Evolutionary conservation across 1,140 invertebrate genomes (phyloP), one percentile per base, ranked within the genome.

Genomic region (Drosophila subobscura): DNA sequence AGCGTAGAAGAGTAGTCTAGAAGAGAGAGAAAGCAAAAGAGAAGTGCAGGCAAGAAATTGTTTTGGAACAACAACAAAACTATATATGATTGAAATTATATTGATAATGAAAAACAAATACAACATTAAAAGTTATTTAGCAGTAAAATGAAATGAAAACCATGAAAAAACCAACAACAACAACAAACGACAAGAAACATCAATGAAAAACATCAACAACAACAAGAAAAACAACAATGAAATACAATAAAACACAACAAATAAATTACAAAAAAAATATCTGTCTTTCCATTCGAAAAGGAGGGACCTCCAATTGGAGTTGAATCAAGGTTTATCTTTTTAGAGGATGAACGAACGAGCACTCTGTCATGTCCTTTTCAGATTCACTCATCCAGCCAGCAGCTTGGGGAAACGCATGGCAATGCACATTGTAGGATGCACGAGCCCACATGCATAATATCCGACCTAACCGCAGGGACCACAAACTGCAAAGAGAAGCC

Each of bases 71-170:
- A 55, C 57, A 64, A 74, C 54, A 61, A 61, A 74, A 37, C 33
- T 10, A 10, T 12, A 37, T 37, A 37, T 37, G 61, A 68, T 56
- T 68, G 65, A 68, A 55, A 68, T 68, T 68, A 68, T 68, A 68
- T 68, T 68, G 65, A 72, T 76, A 73, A 70, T 54, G 72, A 72
- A 67, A 63, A 54, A 49, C 66, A 77, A 86, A 77, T 81, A 86
- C 73, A 80, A 86, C 81, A 85, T 88, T 85, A 77, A 86, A 86
- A 88, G 83, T 86, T 86, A 86, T 86, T 83, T 83, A 86, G 83
- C 74, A 67, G 75, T 86, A 88, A 86, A 85, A 68, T 64, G 65
- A 51, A 68, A 68, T 37, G 33, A 68, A 64, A 63, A 51, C 7
- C n/a, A 20, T 20, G 66, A 67, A 70, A 61, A 68, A 49, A 54